Percentiles rank a stretch among this genome's conserved stretches.
Conservation (phyloP, 2,888 invertebrate genomes). For the Tiliacea citrago region DNA sequence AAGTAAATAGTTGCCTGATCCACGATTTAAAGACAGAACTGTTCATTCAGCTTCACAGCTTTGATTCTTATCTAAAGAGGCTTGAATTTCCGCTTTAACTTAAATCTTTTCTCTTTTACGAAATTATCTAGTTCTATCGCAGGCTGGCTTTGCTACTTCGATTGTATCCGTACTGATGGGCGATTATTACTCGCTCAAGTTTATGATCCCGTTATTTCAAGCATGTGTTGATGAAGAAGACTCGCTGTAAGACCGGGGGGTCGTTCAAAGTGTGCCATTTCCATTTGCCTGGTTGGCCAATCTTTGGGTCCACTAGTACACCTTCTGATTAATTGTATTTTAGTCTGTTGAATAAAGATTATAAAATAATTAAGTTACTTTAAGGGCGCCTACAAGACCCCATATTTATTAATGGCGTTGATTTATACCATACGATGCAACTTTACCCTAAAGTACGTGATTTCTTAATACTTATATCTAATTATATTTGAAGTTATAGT, state of each 20-base stretch:
- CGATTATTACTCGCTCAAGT: constrained; percentile 20
- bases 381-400: background rate
- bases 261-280: constrained; percentile 82
- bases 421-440: background rate
- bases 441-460: background rate
- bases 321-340: constrained; percentile 83
- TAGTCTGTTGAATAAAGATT: constrained; percentile 67
- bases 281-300: constrained; percentile 75
- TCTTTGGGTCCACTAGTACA: constrained; percentile 71
- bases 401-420: background rate
- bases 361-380: background rate
- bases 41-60: constrained; percentile 76
- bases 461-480: background rate
- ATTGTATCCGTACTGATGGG: background rate
- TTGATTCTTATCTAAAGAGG: constrained; percentile 77
- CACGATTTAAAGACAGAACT: constrained; percentile 76
- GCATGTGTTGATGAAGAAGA: constrained; percentile 68
- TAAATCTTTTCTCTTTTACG: constrained; percentile 69
- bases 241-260: constrained; percentile 73
- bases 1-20: constrained; percentile 77
- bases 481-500: background rate
- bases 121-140: constrained; percentile 75
- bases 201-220: constrained; percentile 27
- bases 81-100: constrained; percentile 71
- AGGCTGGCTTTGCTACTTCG: background rate